Conservation (phyloP, 2,797 vertebrate genomes). For the Antrozous pallidus region DNA sequence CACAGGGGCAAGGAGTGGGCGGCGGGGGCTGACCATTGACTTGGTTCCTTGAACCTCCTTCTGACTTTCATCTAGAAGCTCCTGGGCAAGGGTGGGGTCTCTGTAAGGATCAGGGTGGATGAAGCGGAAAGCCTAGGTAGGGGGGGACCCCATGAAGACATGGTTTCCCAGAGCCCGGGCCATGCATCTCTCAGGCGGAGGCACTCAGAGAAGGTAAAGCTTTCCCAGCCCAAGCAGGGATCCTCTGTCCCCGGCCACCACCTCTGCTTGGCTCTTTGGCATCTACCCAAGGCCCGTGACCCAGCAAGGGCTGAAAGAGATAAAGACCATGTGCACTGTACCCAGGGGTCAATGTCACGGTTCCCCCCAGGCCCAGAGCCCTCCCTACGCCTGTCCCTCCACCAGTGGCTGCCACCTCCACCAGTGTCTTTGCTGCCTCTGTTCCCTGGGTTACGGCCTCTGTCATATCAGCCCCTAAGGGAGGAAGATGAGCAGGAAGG, state of each 20-base stretch:
- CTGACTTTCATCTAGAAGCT: slow-evolving; percentile 57
- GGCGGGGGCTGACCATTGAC: not conserved
- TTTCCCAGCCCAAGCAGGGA: slow-evolving; percentile 37
- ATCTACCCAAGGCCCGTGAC: slow-evolving; percentile 55
- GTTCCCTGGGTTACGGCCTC: not conserved
- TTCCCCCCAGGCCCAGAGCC: not conserved
- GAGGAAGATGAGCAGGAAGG: not conserved
- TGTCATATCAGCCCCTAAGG: not conserved
- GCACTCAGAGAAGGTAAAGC: slow-evolving; percentile 62
- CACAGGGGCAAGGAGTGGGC: not conserved
- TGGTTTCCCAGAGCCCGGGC: not conserved
- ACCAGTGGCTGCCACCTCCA: not conserved
- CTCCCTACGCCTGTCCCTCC: not conserved
- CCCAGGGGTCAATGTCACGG: not conserved
- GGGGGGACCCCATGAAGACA: not conserved
- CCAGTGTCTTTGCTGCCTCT: not conserved
- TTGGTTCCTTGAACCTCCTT: slow-evolving; percentile 39
- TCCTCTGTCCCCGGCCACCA: slow-evolving; percentile 21
- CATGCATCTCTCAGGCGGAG: not conserved
- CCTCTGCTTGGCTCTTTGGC: slow-evolving; percentile 61
- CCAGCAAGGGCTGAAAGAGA: slow-evolving; percentile 14
- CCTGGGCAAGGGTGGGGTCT: slow-evolving; percentile 1
- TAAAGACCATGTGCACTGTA: not conserved
- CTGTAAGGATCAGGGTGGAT: not conserved
- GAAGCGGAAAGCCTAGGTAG: not conserved